These are phyloP conservation scores for Pangasianodon hypophthalmus DNA, from an alignment of 2,113 vertebrate species.

Conservation along the genomic window DNA sequence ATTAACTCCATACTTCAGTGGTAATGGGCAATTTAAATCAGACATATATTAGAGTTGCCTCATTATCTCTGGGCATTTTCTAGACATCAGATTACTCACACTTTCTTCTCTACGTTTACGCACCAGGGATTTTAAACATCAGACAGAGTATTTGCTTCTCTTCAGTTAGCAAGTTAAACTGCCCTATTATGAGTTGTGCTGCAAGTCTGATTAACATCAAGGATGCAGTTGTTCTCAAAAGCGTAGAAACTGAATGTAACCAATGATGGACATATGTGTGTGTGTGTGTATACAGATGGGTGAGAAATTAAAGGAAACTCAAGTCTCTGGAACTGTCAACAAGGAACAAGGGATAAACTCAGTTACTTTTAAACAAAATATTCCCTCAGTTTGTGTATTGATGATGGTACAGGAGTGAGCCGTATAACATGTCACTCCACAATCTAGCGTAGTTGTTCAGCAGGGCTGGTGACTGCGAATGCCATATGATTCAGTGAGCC, in stretches of 20 bases:
- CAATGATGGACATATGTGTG: not conserved
- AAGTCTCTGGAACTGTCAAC: not conserved
- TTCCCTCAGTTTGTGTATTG: not conserved
- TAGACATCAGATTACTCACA: constrained; percentile 33
- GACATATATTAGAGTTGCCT: constrained; percentile 33
- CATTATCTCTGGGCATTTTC: constrained; percentile 35
- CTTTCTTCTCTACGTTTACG: not conserved
- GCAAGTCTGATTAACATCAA: constrained; percentile 48
- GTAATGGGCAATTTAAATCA: constrained; percentile 22
- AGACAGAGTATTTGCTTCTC: constrained; percentile 27
- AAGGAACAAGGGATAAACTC: not conserved
- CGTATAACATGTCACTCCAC: not conserved
- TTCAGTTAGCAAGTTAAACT: constrained; percentile 39
- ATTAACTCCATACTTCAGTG: constrained; percentile 22
- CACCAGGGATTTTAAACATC: not conserved
- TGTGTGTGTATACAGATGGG: not conserved
- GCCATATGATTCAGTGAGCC: not conserved
- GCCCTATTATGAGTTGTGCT: constrained; percentile 40
- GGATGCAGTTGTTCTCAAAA: constrained; percentile 41
- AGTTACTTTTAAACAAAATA: not conserved
- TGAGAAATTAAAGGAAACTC: not conserved
- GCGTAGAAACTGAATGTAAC: constrained; percentile 14
- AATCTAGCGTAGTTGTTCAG: not conserved
- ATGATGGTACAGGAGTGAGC: not conserved
- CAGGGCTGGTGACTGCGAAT: not conserved